Evolutionary conservation across 1,140 invertebrate species (phyloP).

Genomic region (Drosophila nigrodunni): DNA sequence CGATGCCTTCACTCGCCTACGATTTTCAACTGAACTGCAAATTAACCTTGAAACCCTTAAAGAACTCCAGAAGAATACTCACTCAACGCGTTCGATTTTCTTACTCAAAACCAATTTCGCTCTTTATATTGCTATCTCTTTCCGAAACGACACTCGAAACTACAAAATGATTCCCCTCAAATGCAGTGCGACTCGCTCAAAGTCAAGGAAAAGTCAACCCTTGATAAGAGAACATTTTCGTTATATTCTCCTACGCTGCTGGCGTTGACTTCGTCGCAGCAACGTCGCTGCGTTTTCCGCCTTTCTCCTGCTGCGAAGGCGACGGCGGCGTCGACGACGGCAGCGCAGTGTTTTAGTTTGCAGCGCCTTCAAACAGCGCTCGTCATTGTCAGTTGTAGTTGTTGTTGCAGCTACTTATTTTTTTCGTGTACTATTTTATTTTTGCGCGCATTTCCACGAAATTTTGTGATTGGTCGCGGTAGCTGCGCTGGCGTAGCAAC

Average conservation of each 20-base stretch:
- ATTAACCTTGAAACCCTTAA: constrained; percentile 64
- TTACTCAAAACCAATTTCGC: constrained; percentile 29
- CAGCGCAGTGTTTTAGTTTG: constrained; percentile 74
- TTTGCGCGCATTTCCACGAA: constrained; percentile 83
- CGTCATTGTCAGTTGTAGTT: constrained; percentile 72
- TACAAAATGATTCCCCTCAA: constrained; percentile 35
- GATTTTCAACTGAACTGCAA: constrained; percentile 28
- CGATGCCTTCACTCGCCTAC: constrained; percentile 27
- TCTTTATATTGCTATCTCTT: neutral
- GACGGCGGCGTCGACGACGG: neutral
- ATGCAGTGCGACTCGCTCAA: constrained; percentile 27
- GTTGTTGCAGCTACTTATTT: constrained; percentile 67
- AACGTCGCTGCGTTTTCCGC: constrained; percentile 10
- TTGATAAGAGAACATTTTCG: constrained; percentile 42
- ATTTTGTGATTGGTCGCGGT: constrained; percentile 82
- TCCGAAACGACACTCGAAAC: constrained; percentile 36
- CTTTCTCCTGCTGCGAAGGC: constrained; percentile 67
- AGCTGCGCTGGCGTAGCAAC: constrained; percentile 68
- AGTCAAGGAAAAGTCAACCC: constrained; percentile 72
- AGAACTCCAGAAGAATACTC: constrained; percentile 1
- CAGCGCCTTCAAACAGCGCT: constrained; percentile 62
- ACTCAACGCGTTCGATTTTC: constrained; percentile 47
- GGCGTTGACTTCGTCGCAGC: constrained; percentile 33
- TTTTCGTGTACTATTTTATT: constrained; percentile 69
- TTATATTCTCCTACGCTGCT: constrained; percentile 67